Conservation (phyloP, 2,888 invertebrate species). For the Melanostoma scalare region DNA sequence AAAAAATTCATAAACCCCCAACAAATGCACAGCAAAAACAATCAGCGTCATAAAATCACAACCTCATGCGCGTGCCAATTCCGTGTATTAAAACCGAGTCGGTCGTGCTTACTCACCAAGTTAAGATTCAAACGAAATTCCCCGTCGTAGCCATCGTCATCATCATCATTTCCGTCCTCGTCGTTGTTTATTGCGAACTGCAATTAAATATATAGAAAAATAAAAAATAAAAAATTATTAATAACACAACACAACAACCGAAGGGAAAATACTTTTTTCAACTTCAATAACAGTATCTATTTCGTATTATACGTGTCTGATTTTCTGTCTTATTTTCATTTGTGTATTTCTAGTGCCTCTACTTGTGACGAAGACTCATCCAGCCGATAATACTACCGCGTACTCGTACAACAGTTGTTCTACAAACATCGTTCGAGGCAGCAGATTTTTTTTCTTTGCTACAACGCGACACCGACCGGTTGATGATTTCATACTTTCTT, state of each 20-base stretch:
- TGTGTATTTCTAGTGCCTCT: conserved; percentile 21
- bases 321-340: background rate
- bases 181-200: background rate
- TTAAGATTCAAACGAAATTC: conserved; percentile 55
- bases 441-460: background rate
- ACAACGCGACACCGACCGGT: conserved; percentile 15
- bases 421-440: conserved; percentile 52
- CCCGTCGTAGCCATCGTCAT: conserved; percentile 18
- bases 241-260: conserved; percentile 5
- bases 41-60: conserved; percentile 40
- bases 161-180: too few relatives aligned
- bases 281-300: conserved; percentile 23
- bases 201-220: background rate
- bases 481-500: conserved; percentile 24
- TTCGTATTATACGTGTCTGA: conserved; percentile 5
- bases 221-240: background rate
- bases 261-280: conserved; percentile 36
- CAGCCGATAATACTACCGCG: conserved; percentile 42
- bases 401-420: conserved; percentile 35
- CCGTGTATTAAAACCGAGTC: conserved; percentile 1
- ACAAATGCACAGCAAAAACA: background rate
- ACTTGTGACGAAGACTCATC: conserved; percentile 26
- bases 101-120: conserved; percentile 52
- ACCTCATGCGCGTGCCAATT: conserved; percentile 50
- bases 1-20: background rate